Evolutionary conservation across 2,888 invertebrate species (phyloP), one percentile per base, ranked within the genome.

Genomic region (Endomychus coccineus): DNA sequence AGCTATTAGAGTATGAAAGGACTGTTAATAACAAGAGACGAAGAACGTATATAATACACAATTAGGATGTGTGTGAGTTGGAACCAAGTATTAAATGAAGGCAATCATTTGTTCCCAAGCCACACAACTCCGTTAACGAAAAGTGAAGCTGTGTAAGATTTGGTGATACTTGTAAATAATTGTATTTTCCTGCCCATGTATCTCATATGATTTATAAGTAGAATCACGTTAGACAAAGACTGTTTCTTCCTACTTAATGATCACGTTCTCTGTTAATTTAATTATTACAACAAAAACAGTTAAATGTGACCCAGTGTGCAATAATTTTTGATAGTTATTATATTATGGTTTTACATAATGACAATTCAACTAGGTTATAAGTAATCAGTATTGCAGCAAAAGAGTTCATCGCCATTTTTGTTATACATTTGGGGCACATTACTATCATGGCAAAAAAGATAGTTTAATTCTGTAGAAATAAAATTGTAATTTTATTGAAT

Each of bases 1-100:
- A 66, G 44, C 52, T 66, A 14, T 44, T 66, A 35, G 61, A 61
- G 39, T 65, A 63, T 39, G 63, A 62, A 42, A 54, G 55, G 40
- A 58, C 58, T 16, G 49, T 60, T 28, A 60, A 55, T 34, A 61
- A 55, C 40, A 61, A 59, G 47, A 45, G 54, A 42, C 52, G 56
- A 46, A 52, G 55, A 49, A 61, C 56, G 28, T 58, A 56, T 44
- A 55, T 58, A 40, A 43, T 61, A 45, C 56, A 62, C 38, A 53
- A 55, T 40, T 55, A 51, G 49, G 43, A 1, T 9, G 22, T 19
- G 24, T 29, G 27, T 28, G 27, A 37, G 31, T 25, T 28, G 9
- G 3, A 15, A 28, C n/a, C 3, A 27, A 27, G 13, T 12, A 27
- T 13, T 16, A 25, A 7, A 10, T 11, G 29, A 13, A 29, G 29